phyloP scores from a whole-genome alignment of 2,888 invertebrate species.

The Leucania comma region DNA sequence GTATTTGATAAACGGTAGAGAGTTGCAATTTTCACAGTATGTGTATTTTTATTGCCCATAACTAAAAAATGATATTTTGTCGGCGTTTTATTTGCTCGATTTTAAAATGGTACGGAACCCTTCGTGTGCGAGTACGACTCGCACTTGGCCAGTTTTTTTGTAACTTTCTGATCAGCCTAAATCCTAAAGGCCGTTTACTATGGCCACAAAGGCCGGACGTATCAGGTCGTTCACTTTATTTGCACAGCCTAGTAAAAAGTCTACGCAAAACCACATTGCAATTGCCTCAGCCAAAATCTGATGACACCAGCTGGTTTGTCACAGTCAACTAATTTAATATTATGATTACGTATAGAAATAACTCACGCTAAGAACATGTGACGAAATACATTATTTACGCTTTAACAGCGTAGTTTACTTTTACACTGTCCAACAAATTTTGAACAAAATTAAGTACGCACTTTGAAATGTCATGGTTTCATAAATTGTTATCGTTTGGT shows the following conservation, averaged over 20 bases:
- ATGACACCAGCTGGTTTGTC: slow-evolving; percentile 59
- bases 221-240: background rate
- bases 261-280: slow-evolving; percentile 30
- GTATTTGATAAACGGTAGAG: too few species aligned
- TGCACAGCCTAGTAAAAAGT: slow-evolving; percentile 8
- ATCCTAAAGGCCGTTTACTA: background rate
- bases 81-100: too few species aligned
- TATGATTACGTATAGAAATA: slow-evolving; percentile 22
- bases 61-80: too few species aligned
- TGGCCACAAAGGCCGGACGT: slow-evolving; percentile 6
- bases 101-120: too few species aligned
- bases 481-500: too few species aligned
- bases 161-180: slow-evolving; percentile 8
- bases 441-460: too few species aligned
- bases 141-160: slow-evolving; percentile 10
- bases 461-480: too few species aligned
- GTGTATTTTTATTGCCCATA: too few species aligned
- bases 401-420: background rate
- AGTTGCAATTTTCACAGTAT: too few species aligned
- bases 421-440: too few species aligned
- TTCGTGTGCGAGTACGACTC: too few species aligned
- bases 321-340: slow-evolving; percentile 48
- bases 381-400: slow-evolving; percentile 41
- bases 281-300: slow-evolving; percentile 66
- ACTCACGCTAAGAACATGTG: slow-evolving; percentile 8